These are phyloP conservation scores for Arvicola amphibius DNA, from an alignment of 2,797 vertebrate genomes.

Conservation along the genomic window DNA sequence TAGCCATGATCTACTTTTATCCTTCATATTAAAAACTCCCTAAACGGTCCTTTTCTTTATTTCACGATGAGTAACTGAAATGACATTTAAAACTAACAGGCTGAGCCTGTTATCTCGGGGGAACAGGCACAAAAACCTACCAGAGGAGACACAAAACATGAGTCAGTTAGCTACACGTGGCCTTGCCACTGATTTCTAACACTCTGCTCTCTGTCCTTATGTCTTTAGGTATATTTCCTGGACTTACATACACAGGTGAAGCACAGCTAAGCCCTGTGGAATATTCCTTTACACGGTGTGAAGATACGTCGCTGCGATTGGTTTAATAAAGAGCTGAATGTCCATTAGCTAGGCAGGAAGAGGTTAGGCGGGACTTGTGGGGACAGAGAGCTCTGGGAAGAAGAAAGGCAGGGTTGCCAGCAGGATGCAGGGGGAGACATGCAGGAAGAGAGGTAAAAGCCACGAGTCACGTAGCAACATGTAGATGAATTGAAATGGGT, in stretches of 20 bases:
- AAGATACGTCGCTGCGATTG: background rate
- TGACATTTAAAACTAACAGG: slow-evolving; percentile 55
- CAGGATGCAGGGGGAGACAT: background rate
- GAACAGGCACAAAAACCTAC: background rate
- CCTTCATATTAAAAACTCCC: slow-evolving; percentile 50
- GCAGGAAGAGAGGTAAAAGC: background rate
- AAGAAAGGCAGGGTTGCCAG: background rate
- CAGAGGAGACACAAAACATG: background rate
- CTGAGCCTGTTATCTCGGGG: slow-evolving; percentile 42
- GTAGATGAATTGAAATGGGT: background rate
- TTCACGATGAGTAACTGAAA: slow-evolving; percentile 44
- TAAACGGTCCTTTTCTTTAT: background rate
- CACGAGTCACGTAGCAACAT: background rate
- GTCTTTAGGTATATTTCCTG: background rate
- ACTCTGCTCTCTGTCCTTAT: background rate
- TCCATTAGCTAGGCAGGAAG: background rate
- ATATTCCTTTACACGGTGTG: background rate
- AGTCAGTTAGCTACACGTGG: background rate
- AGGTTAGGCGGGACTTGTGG: background rate
- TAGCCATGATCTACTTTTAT: background rate
- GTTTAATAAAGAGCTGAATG: background rate
- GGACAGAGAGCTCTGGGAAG: background rate
- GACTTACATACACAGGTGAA: background rate
- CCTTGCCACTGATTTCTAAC: background rate
- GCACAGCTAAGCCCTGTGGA: background rate